phyloP scores from a whole-genome alignment of 2,888 invertebrate genomes.

The Scelioninae gen. 2 region DNA sequence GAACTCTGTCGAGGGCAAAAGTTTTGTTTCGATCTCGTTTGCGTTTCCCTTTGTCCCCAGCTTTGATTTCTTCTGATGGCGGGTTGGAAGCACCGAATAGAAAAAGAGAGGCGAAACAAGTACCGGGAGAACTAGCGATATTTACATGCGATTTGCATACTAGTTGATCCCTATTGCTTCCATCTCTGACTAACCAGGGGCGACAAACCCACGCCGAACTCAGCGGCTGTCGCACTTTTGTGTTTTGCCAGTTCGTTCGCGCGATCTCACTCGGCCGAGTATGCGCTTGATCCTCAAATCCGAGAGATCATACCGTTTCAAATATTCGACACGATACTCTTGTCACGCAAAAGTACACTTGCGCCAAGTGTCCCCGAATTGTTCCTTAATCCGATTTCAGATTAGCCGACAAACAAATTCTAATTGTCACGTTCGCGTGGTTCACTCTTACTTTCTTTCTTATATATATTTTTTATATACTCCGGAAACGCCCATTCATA shows the following conservation, averaged over 20 bases:
- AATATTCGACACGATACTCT: conserved; percentile 58
- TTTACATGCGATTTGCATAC: conserved; percentile 76
- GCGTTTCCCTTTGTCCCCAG: conserved; percentile 70
- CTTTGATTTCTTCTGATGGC: conserved; percentile 74
- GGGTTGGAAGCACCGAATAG: conserved; percentile 51
- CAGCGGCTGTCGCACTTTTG: conserved; percentile 67
- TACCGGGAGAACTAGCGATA: conserved; percentile 74
- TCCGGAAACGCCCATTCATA: too few relatives aligned
- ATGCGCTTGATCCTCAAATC: conserved; percentile 59
- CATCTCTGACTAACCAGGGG: conserved; percentile 74
- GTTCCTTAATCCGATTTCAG: conserved; percentile 62
- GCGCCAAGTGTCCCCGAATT: conserved; percentile 64
- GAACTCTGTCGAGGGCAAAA: conserved; percentile 63
- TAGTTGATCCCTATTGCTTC: conserved; percentile 76
- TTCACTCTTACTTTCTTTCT: conserved; percentile 19
- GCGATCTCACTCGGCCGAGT: conserved; percentile 45
- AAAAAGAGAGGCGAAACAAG: conserved; percentile 65
- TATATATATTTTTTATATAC: too few relatives aligned
- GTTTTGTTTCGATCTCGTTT: conserved; percentile 69
- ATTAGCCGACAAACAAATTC: conserved; percentile 60
- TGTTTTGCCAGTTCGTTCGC: conserved; percentile 47
- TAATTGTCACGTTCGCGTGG: conserved; percentile 57
- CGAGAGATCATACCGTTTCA: conserved; percentile 60
- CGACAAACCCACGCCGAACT: conserved; percentile 69
- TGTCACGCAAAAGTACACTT: conserved; percentile 64